phyloP scores from a whole-genome alignment of 2,888 invertebrate species.

The Lacanobia oleracea region DNA sequence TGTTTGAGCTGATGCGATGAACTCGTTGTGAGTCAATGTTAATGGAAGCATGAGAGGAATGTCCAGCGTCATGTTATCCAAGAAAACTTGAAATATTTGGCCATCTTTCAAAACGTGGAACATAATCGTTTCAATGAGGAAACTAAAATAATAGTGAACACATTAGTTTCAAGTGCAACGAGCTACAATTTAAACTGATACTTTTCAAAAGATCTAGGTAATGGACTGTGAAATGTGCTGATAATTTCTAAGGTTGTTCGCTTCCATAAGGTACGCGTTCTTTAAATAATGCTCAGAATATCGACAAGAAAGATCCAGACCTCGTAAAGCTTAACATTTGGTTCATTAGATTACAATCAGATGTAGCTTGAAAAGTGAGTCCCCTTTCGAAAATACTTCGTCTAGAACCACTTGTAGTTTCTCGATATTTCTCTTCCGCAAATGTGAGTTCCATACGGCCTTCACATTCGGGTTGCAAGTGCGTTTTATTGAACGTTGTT shows the following conservation, averaged over 20 bases:
- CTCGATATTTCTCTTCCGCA: not conserved
- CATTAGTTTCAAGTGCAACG: slow-evolving; percentile 27
- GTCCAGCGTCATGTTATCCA: slow-evolving; percentile 23
- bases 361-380: not conserved
- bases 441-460: slow-evolving; percentile 18
- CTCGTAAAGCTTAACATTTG: not conserved
- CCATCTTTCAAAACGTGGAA: slow-evolving; percentile 53
- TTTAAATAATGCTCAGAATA: not conserved
- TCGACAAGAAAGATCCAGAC: not conserved
- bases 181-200: slow-evolving; percentile 17
- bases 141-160: slow-evolving; percentile 44
- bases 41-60: slow-evolving; percentile 40
- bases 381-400: not conserved
- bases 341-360: too few relatives aligned
- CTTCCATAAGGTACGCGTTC: not conserved
- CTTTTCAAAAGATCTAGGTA: slow-evolving; percentile 2
- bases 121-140: slow-evolving; percentile 31
- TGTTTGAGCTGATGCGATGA: slow-evolving; percentile 24
- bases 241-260: not conserved
- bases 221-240: slow-evolving; percentile 1
- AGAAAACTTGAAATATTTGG: slow-evolving; percentile 49
- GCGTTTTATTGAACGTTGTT: slow-evolving; percentile 19
- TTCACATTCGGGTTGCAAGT: slow-evolving; percentile 21
- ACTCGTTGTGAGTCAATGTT: slow-evolving; percentile 43
- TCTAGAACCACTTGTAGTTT: not conserved